These are phyloP conservation scores for Channa maculata DNA, from an alignment of 2,113 vertebrate genomes.

Conservation along the genomic window DNA sequence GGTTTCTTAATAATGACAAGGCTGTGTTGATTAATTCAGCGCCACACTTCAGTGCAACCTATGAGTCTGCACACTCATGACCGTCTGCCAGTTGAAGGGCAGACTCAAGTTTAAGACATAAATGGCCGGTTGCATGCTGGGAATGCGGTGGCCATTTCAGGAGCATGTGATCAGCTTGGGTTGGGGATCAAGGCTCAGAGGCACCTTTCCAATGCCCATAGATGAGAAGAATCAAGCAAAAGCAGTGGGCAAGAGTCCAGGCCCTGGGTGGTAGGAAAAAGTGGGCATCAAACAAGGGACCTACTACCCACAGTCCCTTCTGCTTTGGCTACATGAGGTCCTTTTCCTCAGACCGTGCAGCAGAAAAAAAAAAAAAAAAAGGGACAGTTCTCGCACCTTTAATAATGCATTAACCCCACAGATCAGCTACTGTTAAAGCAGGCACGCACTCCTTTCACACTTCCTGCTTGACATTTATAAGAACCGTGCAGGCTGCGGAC, in stretches of 20 bases:
- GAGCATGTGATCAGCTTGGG: conserved; percentile 22
- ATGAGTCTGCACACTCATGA: conserved; percentile 6
- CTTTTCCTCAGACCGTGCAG: neutral
- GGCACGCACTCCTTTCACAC: conserved; percentile 27
- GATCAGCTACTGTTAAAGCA: conserved; percentile 56
- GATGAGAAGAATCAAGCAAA: conserved; percentile 57
- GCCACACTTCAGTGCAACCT: conserved; percentile 25
- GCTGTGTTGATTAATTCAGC: conserved; percentile 24
- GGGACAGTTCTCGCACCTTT: conserved; percentile 41
- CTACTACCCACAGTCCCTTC: conserved; percentile 44
- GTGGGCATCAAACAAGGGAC: neutral
- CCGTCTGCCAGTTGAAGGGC: conserved; percentile 1
- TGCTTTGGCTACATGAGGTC: conserved; percentile 48
- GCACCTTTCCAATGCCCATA: conserved; percentile 67
- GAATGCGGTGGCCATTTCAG: conserved; percentile 29
- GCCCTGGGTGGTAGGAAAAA: conserved; percentile 2
- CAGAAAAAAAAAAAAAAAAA: neutral
- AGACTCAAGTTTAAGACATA: conserved; percentile 20
- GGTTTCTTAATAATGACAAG: conserved; percentile 20
- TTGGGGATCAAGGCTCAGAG: conserved; percentile 38
- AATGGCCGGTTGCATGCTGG: conserved; percentile 59
- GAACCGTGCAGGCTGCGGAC: conserved; percentile 1
- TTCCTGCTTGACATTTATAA: conserved; percentile 41
- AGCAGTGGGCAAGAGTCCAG: conserved; percentile 28
- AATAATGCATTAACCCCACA: conserved; percentile 63